These are phyloP conservation scores for Teleogryllus occipitalis DNA, from an alignment of 1,140 invertebrate species.

Conservation along the genomic window DNA sequence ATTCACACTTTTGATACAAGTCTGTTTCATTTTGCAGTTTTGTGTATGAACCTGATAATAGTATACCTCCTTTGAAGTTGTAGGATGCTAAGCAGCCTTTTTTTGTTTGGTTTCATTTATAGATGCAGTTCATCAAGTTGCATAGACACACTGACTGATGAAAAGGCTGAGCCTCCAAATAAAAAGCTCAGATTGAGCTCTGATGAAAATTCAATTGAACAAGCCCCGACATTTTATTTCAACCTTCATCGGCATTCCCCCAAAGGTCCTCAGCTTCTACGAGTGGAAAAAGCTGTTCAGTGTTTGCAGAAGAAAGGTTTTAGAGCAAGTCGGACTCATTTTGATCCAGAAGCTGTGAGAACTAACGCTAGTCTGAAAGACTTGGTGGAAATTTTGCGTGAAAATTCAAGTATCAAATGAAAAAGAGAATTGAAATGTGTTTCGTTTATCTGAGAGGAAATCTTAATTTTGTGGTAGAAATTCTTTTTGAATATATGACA, in stretches of 20 bases:
- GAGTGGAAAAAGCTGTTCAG: conserved; percentile 31
- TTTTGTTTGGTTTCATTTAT: no score
- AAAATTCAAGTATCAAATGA: neutral
- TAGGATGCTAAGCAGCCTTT: no score
- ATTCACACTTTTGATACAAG: no score
- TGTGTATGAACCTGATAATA: no score
- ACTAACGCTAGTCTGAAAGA: conserved; percentile 31
- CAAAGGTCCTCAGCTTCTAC: conserved; percentile 30
- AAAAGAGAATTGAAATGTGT: neutral
- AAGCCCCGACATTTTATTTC: conserved; percentile 33
- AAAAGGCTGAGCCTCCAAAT: neutral
- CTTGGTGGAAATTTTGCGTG: neutral
- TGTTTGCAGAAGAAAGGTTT: conserved; percentile 30
- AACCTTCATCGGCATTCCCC: conserved; percentile 33
- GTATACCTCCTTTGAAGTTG: no score
- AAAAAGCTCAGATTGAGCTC: neutral
- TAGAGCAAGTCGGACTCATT: conserved; percentile 36
- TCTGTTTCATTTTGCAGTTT: no score
- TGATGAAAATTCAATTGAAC: neutral
- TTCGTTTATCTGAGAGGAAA: no score
- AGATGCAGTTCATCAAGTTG: no score
- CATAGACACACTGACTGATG: no score
- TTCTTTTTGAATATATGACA: no score
- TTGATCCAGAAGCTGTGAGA: conserved; percentile 33
- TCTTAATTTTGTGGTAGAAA: no score